A percentile compares a stretch with the other conserved stretches of the same genome.
Conservation (phyloP, 2,113 vertebrate species). For the Catagonus wagneri region DNA sequence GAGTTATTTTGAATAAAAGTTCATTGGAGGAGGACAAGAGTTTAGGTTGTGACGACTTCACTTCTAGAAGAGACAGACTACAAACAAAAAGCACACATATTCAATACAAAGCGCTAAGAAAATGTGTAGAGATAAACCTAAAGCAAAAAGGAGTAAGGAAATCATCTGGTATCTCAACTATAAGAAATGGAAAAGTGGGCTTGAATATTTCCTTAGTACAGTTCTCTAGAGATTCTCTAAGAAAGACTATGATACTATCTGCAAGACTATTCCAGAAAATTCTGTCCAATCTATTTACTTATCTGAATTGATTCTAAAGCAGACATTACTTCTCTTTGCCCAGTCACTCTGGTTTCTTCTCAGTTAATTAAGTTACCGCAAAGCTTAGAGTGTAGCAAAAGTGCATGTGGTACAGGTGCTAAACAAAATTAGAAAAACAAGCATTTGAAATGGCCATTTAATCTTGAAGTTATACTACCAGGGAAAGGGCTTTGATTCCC, state of each 20-base stretch:
- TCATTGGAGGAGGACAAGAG: too few relatives aligned
- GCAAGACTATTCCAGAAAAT: conserved; percentile 34
- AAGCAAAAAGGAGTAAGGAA: not conserved
- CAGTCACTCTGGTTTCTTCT: not conserved
- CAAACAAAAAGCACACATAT: not conserved
- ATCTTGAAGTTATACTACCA: not conserved
- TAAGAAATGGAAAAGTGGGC: not conserved
- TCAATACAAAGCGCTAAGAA: not conserved
- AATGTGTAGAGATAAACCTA: not conserved
- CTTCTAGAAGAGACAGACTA: not conserved
- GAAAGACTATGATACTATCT: not conserved
- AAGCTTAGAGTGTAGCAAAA: conserved; percentile 13
- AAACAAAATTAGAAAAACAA: conserved; percentile 56
- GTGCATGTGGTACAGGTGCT: not conserved
- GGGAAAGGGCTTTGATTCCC: conserved; percentile 49
- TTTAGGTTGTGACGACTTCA: too few relatives aligned
- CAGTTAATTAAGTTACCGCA: conserved; percentile 68
- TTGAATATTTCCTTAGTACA: not conserved
- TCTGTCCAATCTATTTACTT: not conserved
- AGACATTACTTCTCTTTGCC: conserved; percentile 59
- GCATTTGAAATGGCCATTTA: not conserved
- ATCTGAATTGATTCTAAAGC: conserved; percentile 56
- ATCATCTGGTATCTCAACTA: not conserved
- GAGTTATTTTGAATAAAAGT: too few relatives aligned
- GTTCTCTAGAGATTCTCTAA: not conserved